Evolutionary conservation across 2,888 invertebrate species (phyloP), one percentile per base, ranked within the genome.

Genomic region (Cephus sareptanus): DNA sequence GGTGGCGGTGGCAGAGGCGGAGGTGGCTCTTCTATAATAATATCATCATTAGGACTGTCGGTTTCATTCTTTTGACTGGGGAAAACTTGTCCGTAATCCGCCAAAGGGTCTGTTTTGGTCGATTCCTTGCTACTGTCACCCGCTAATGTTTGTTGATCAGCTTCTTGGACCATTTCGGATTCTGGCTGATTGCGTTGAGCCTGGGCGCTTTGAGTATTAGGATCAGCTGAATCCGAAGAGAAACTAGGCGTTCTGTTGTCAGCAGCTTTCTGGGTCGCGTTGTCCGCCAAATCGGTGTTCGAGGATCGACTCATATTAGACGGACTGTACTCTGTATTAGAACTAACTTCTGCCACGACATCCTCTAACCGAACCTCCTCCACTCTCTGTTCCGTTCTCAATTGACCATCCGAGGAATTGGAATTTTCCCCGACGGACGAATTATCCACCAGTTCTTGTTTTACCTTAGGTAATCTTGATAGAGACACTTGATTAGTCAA

Each of bases 281-380:
- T 81, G 75, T 91, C 90, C 4, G 86, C 84, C 56, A 23, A 23
- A 73, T 89, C 89, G 34, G 88, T 86, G 78, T 84, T 90, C 23
- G 85, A 81, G 15, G 86, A 86, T 11, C 89, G 86, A 79, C 85
- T 87, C 40, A 85, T 86, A 81, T 85, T 89, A 74, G 89, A 81
- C 31, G 89, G 89, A 76, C 88, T 90, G 77, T 89, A 90, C 13
- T 90, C 89, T 34, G 71, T 75, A 40, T 89, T 90, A 4, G 91
- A 90, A 78, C 87, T 88, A 33, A 89, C 89, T 82, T 91, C 91
- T 2, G 88, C 89, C 3, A 91, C 91, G 11, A 90, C 89, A 73
- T 91, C 91, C 75, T 91, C 91, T 12, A 91, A 81, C 77, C 90
- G 85, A 0, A 91, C 91, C 82, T 91, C 91, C 76, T 91, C 91